These are phyloP conservation scores for Drosophila saltans DNA, from an alignment of 1,140 invertebrate genomes.

Conservation along the genomic window DNA sequence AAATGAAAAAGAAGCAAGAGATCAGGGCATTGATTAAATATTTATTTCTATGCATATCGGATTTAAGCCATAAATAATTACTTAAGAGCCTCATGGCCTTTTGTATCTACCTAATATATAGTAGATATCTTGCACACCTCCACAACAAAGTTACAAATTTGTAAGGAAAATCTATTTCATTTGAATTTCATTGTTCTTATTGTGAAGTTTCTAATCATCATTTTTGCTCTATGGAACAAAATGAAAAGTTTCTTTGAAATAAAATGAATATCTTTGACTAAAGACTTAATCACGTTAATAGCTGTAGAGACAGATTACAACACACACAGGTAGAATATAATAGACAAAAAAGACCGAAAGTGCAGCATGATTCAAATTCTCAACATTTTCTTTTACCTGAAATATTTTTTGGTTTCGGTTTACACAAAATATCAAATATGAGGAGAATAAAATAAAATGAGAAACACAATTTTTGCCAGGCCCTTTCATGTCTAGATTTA, in stretches of 20 bases:
- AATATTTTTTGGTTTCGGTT: background rate
- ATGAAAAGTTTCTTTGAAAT: background rate
- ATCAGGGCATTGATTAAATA: background rate
- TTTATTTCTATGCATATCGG: background rate
- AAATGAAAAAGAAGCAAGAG: background rate
- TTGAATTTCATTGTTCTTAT: background rate
- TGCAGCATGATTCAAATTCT: background rate
- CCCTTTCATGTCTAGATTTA: background rate
- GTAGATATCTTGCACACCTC: no score
- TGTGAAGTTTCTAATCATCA: background rate
- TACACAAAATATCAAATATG: background rate
- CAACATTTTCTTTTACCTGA: background rate
- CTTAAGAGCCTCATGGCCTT: background rate
- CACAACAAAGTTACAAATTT: no score
- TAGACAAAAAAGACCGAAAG: background rate
- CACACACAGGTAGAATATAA: background rate
- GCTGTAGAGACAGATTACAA: slow-evolving; percentile 17
- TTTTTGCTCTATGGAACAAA: background rate
- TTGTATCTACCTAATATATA: no score
- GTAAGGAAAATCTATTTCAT: background rate
- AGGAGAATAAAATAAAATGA: background rate
- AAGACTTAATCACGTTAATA: slow-evolving; percentile 54
- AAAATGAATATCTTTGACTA: slow-evolving; percentile 14
- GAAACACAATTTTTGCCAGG: background rate
- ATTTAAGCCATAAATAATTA: slow-evolving; percentile 3